Percentiles rank a stretch among this genome's conserved stretches.
Conservation (phyloP, 1,140 invertebrate species). For the Drosophila ficusphila region DNA sequence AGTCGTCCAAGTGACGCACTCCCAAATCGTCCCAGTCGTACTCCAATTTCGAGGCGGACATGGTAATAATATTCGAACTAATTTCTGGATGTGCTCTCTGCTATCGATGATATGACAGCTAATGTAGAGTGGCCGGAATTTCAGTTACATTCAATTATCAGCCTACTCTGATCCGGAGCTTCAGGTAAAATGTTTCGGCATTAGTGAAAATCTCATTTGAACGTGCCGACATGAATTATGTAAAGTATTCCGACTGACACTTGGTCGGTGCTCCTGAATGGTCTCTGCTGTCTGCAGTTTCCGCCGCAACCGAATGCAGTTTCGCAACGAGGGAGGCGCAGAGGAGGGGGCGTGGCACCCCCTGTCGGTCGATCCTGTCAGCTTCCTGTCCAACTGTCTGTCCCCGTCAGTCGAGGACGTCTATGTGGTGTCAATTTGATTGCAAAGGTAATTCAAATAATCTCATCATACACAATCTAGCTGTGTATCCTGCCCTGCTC, state of each 20-base stretch:
- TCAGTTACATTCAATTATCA: constrained; percentile 27
- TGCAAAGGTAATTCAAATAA: constrained; percentile 79
- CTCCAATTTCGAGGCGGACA: constrained; percentile 20
- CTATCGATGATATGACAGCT: background rate
- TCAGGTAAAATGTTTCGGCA: background rate
- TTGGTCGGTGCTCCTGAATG: constrained; percentile 1
- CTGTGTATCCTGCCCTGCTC: constrained; percentile 14
- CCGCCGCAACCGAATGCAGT: constrained; percentile 4
- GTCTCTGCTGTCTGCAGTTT: constrained; percentile 3
- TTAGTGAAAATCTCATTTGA: constrained; percentile 46
- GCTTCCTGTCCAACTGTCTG: constrained; percentile 48
- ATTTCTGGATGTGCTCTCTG: background rate
- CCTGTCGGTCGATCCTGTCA: constrained; percentile 24
- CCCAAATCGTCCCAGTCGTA: background rate
- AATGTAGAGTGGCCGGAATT: constrained; percentile 15
- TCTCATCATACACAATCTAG: constrained; percentile 65
- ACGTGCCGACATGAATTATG: constrained; percentile 23
- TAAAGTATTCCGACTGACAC: constrained; percentile 32
- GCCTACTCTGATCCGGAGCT: constrained; percentile 30
- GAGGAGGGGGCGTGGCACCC: background rate
- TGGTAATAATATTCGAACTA: constrained; percentile 10
- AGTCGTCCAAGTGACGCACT: background rate
- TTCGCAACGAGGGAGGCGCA: background rate
- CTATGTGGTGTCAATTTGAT: constrained; percentile 77
- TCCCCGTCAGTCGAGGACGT: constrained; percentile 52